phyloP scores from a whole-genome alignment of 2,888 invertebrate genomes.

The Phortica magna region DNA sequence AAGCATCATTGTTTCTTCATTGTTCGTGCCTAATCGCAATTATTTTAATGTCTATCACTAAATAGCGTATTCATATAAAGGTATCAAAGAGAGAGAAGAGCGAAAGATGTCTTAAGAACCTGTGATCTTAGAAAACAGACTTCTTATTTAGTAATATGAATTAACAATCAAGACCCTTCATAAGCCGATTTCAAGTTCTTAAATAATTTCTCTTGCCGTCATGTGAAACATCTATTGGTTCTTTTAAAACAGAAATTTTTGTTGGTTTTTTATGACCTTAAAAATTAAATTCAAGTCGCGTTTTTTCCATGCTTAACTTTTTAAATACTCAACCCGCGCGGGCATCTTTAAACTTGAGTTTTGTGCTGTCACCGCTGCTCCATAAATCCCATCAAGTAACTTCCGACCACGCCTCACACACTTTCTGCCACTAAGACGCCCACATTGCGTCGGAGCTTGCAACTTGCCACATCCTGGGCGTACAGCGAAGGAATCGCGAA shows the following conservation, averaged over 20 bases:
- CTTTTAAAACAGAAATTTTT: neutral
- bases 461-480: slow-evolving; percentile 60
- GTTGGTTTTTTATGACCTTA: neutral
- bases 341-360: too few species aligned
- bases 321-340: neutral
- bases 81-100: too few species aligned
- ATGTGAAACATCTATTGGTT: neutral
- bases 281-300: neutral
- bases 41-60: too few species aligned
- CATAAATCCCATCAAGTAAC: slow-evolving; percentile 14
- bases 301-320: neutral
- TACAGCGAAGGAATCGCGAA: neutral
- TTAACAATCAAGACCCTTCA: too few species aligned
- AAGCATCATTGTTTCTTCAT: too few species aligned
- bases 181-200: too few species aligned
- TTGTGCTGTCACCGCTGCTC: neutral
- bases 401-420: neutral
- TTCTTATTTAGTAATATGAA: too few species aligned
- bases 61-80: too few species aligned
- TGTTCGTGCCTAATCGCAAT: too few species aligned
- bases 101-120: too few species aligned
- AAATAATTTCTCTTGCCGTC: too few species aligned
- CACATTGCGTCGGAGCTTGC: neutral
- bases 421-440: neutral
- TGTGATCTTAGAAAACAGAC: too few species aligned